phyloP scores from a whole-genome alignment of 2,797 vertebrate species.

The Hypotaenidia philippensis region DNA sequence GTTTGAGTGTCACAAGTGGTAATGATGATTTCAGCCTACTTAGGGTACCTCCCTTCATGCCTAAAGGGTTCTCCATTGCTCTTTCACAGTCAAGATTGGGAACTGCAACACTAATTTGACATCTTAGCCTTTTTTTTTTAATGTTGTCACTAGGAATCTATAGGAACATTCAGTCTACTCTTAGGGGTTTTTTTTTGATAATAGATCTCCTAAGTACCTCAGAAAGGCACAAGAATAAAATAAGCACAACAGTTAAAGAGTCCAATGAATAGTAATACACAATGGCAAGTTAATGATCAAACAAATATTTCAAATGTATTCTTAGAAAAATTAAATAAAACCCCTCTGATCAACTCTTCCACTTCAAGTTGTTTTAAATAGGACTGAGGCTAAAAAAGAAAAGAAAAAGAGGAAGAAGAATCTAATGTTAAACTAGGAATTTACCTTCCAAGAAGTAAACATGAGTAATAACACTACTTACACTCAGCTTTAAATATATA shows the following conservation, averaged over 20 bases:
- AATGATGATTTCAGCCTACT: not conserved
- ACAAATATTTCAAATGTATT: not conserved
- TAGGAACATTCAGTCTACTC: not conserved
- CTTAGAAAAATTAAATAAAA: not conserved
- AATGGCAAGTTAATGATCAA: not conserved
- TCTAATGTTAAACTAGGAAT: not conserved
- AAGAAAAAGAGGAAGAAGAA: accelerated
- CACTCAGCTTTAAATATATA: not conserved
- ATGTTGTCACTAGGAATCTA: not conserved
- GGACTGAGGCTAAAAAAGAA: not conserved
- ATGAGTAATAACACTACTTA: not conserved
- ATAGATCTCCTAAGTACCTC: not conserved
- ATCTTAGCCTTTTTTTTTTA: no score
- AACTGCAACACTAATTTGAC: not conserved
- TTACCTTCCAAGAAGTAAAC: not conserved
- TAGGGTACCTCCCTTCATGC: not conserved
- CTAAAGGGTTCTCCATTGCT: not conserved
- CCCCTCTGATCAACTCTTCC: not conserved
- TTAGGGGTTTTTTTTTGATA: not conserved
- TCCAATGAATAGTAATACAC: not conserved
- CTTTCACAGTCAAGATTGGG: not conserved
- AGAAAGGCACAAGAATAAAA: not conserved
- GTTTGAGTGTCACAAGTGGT: not conserved
- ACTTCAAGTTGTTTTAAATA: not conserved
- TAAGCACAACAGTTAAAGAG: not conserved